Conservation (phyloP, 2,113 vertebrate genomes). For the Eubucco bourcierii region DNA sequence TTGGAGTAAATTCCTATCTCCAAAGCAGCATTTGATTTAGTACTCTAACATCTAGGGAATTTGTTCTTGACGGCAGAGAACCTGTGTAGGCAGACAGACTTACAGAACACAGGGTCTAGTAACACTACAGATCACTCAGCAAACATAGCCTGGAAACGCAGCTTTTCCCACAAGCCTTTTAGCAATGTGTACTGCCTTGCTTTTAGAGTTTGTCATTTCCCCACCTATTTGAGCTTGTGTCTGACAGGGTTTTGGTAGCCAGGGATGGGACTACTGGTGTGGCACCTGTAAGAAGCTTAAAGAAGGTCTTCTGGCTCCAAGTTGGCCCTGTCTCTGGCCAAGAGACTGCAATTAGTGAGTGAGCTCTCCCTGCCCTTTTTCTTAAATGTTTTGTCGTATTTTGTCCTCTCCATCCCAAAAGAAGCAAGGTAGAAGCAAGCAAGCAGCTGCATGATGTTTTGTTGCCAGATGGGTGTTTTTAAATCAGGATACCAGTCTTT, state of each 20-base stretch:
- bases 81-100: neutral
- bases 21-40: neutral
- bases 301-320: neutral
- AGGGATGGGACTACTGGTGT: neutral
- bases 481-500: neutral
- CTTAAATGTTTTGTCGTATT: neutral
- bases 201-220: neutral
- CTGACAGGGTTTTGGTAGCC: neutral
- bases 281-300: neutral
- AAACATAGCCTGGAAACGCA: neutral
- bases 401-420: neutral
- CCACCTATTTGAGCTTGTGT: neutral
- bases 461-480: too few species aligned
- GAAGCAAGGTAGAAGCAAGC: neutral
- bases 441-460: neutral
- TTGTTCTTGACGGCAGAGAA: neutral
- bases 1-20: neutral
- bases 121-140: neutral
- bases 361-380: neutral
- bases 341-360: neutral
- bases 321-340: neutral
- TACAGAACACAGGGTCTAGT: neutral
- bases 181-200: neutral
- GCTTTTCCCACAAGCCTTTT: neutral
- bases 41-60: neutral